Evolutionary conservation across 23 tunicate genomes (phyloP).

Genomic region (Corella eumyota): DNA sequence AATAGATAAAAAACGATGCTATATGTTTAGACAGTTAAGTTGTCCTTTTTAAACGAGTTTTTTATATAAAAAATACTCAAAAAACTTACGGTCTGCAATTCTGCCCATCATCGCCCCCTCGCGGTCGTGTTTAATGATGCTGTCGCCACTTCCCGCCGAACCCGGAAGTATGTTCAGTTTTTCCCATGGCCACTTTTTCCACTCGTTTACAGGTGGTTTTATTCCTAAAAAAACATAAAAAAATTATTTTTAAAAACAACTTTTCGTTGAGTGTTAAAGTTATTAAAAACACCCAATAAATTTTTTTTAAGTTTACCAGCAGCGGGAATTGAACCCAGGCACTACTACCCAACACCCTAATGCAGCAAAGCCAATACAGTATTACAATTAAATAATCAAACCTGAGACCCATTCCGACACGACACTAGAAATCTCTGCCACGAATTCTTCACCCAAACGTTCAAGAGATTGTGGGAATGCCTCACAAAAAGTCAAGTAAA

Average conservation of each 20-base stretch:
- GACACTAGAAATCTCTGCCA: conserved; percentile 34
- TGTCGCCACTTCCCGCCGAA: conserved; percentile 1
- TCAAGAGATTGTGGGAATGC: conserved; percentile 88
- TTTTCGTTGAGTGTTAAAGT: no score
- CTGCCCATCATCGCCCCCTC: conserved; percentile 14
- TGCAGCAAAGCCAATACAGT: no score
- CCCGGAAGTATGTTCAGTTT: conserved; percentile 32
- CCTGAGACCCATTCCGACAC: conserved; percentile 58
- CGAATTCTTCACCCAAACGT: conserved; percentile 60
- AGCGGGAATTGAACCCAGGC: no score
- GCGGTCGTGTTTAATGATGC: conserved; percentile 1
- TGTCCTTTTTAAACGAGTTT: no score
- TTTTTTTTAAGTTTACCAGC: no score
- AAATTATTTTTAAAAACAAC: conserved; percentile 1
- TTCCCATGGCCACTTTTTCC: conserved; percentile 72
- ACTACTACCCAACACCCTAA: no score
- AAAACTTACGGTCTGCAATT: conserved; percentile 6
- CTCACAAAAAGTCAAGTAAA: conserved; percentile 57
- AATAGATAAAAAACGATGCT: no score
- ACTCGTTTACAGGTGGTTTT: conserved; percentile 51
- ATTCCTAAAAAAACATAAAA: conserved; percentile 28
- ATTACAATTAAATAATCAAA: neutral
- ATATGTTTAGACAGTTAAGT: no score
- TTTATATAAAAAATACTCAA: neutral
- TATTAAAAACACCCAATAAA: no score